Conservation (phyloP, 2,888 invertebrate species). For the Lamellibrachia columna region DNA sequence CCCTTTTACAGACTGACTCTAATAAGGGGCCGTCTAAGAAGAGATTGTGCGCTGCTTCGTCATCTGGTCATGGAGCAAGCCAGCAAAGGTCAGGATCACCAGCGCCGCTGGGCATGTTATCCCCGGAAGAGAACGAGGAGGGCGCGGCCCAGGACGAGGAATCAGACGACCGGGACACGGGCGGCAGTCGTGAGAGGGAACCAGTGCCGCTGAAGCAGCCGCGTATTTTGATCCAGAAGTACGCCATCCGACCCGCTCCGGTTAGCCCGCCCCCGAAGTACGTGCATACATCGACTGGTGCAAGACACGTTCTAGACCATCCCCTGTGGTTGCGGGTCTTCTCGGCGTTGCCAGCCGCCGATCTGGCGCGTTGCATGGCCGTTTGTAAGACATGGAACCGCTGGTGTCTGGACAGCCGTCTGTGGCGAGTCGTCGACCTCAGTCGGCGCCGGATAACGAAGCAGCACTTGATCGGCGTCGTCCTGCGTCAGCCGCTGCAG, state of each 20-base stretch:
- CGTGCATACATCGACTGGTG: conserved; percentile 43
- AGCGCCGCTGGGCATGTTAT: background rate
- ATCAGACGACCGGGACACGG: background rate
- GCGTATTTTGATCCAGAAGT: conserved; percentile 29
- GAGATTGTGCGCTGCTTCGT: background rate
- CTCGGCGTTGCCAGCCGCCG: conserved; percentile 60
- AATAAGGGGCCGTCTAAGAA: background rate
- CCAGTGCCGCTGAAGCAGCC: background rate
- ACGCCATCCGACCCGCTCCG: conserved; percentile 57
- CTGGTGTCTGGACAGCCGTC: conserved; percentile 81
- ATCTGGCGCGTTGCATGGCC: conserved; percentile 73
- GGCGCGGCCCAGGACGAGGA: background rate
- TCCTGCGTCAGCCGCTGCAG: conserved; percentile 85
- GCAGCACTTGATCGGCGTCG: conserved; percentile 81
- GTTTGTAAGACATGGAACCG: conserved; percentile 92
- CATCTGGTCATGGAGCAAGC: background rate
- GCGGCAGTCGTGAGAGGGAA: background rate
- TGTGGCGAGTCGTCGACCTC: conserved; percentile 88
- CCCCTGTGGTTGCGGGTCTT: conserved; percentile 67
- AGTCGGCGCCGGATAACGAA: conserved; percentile 66
- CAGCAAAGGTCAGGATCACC: background rate
- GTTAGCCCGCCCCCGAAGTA: conserved; percentile 55
- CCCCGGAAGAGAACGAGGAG: background rate
- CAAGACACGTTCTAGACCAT: conserved; percentile 51
- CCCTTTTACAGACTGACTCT: background rate